phyloP scores from a whole-genome alignment of 2,797 vertebrate species.

The Enteromius treurensis region DNA sequence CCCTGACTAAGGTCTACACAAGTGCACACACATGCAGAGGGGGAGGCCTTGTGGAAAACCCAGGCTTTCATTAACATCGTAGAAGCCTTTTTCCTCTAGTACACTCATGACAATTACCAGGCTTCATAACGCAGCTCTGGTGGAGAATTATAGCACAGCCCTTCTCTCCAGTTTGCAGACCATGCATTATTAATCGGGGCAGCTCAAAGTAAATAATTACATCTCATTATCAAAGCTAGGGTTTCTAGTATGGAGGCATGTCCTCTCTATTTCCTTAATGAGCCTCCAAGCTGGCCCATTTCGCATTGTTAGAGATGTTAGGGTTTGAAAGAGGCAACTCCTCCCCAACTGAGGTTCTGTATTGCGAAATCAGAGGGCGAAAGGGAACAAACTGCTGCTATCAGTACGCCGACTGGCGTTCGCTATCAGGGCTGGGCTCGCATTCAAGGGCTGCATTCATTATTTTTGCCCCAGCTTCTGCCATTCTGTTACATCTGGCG shows the following conservation, averaged over 20 bases:
- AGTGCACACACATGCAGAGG: background rate
- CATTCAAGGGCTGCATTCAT: slow-evolving; percentile 18
- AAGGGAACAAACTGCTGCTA: slow-evolving; percentile 31
- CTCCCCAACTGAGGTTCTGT: slow-evolving; percentile 21
- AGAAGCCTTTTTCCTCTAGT: slow-evolving; percentile 39
- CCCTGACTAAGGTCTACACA: slow-evolving; percentile 8
- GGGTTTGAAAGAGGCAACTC: slow-evolving; percentile 37
- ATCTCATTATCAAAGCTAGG: slow-evolving; percentile 61
- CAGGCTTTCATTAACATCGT: slow-evolving; percentile 37
- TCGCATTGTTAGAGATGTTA: slow-evolving; percentile 48
- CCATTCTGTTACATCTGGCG: slow-evolving; percentile 41
- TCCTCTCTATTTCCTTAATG: slow-evolving; percentile 54
- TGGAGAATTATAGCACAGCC: slow-evolving; percentile 26
- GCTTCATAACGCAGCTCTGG: slow-evolving; percentile 39
- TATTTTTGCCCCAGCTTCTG: slow-evolving; percentile 1
- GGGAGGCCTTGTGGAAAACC: slow-evolving; percentile 13
- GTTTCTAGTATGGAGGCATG: slow-evolving; percentile 45
- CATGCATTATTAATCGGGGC: slow-evolving; percentile 62
- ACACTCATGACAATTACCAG: slow-evolving; percentile 51
- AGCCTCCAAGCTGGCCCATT: slow-evolving; percentile 49
- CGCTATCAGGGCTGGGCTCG: background rate
- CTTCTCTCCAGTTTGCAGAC: slow-evolving; percentile 49
- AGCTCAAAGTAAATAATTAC: slow-evolving; percentile 64
- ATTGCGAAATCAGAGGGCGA: slow-evolving; percentile 29
- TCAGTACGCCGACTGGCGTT: background rate